Evolutionary conservation across 2,113 vertebrate genomes (phyloP).

Genomic region (Cyprinodon variegatus): DNA sequence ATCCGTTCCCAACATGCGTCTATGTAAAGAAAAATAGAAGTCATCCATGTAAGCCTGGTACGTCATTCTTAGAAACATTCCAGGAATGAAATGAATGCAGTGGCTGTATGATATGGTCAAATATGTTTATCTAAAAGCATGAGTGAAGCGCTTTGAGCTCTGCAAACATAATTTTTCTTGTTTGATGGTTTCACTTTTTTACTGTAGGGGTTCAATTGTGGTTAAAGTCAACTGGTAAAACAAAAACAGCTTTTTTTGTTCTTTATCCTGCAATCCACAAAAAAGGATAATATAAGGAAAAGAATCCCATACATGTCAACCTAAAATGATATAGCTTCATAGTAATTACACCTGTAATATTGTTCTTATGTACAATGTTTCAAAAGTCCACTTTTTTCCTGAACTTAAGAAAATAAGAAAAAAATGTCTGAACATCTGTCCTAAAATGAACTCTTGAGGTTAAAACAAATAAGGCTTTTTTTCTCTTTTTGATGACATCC

Average conservation of each 20-base stretch:
- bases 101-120: background rate
- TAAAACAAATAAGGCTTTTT: conserved; percentile 12
- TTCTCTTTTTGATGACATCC: background rate
- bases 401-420: conserved; percentile 20
- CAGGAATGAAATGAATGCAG: background rate
- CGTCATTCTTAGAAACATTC: background rate
- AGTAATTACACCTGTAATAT: conserved; percentile 2
- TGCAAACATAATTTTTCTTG: conserved; percentile 10
- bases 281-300: background rate
- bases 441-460: conserved; percentile 33
- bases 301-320: background rate
- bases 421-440: conserved; percentile 3
- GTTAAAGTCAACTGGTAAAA: conserved; percentile 29
- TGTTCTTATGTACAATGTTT: conserved; percentile 3
- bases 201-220: conserved; percentile 6
- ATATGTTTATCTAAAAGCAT: conserved; percentile 3
- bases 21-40: conserved; percentile 72
- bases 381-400: conserved; percentile 1
- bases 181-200: conserved; percentile 32
- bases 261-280: conserved; percentile 18
- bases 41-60: conserved; percentile 48
- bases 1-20: conserved; percentile 21
- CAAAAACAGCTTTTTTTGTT: conserved; percentile 5
- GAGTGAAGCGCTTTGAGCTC: conserved; percentile 24
- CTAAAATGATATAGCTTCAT: conserved; percentile 3